Evolutionary conservation across 37 sponge, comb jelly and placozoan genomes (phyloP).

Genomic region (Axinella damicornis): DNA sequence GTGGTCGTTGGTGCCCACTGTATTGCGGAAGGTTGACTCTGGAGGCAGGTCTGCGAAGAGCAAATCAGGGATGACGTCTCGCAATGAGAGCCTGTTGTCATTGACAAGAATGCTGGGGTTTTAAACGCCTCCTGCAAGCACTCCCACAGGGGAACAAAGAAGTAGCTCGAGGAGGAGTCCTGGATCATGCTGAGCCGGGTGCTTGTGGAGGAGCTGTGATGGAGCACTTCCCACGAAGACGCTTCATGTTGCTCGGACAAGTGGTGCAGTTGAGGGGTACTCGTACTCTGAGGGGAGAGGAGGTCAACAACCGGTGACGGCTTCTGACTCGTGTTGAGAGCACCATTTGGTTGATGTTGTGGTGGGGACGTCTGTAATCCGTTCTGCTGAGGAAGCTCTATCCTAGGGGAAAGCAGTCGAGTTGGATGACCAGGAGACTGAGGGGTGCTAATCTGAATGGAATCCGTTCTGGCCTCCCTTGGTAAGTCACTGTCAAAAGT

Average conservation of each 20-base stretch:
- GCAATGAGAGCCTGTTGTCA: slow-evolving; percentile 3
- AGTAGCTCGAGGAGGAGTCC: slow-evolving; percentile 11
- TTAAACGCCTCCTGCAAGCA: slow-evolving; percentile 60
- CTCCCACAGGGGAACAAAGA: slow-evolving; percentile 70
- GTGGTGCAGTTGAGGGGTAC: background rate
- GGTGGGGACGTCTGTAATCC: no score
- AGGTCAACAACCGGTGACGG: background rate
- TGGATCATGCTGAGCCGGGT: slow-evolving; percentile 17
- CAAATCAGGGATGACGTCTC: slow-evolving; percentile 56
- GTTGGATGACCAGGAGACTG: no score
- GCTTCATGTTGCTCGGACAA: background rate
- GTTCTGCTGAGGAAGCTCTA: no score
- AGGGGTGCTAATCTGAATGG: no score
- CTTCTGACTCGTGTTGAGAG: background rate
- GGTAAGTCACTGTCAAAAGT: background rate
- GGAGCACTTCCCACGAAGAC: slow-evolving; percentile 52
- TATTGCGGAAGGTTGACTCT: slow-evolving; percentile 6
- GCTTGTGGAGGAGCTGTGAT: slow-evolving; percentile 25
- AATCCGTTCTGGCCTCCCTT: no score
- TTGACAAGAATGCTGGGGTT: slow-evolving; percentile 27
- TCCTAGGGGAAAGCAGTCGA: no score
- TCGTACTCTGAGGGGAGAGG: background rate
- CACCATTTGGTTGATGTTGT: background rate
- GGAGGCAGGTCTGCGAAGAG: slow-evolving; percentile 49
- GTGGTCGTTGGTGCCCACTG: background rate